These are phyloP conservation scores for Hiodon tergisus DNA, from an alignment of 2,113 vertebrate genomes.

Conservation along the genomic window DNA sequence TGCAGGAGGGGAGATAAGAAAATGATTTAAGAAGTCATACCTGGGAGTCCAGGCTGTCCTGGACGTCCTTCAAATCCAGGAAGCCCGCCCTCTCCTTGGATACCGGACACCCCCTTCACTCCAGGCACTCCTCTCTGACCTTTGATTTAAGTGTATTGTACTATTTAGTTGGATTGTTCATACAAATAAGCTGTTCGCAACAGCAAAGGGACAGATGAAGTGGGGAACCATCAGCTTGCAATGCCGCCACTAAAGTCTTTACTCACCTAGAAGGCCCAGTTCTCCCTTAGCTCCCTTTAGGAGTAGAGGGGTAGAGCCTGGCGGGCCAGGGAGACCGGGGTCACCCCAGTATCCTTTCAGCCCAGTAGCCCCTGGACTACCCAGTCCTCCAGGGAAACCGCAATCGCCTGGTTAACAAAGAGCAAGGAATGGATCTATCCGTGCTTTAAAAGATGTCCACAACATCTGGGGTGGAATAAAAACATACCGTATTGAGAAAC, in stretches of 20 bases:
- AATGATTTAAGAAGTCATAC: constrained; percentile 45
- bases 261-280: constrained; percentile 75
- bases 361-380: constrained; percentile 66
- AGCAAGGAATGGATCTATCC: background rate
- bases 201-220: too few species aligned
- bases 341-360: constrained; percentile 78
- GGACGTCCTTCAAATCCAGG: constrained; percentile 70
- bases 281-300: constrained; percentile 81
- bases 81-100: constrained; percentile 72
- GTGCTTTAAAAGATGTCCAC: background rate
- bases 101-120: constrained; percentile 76
- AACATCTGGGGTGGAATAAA: background rate
- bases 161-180: too few species aligned
- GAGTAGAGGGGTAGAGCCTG: constrained; percentile 48
- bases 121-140: constrained; percentile 74
- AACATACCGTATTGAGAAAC: background rate
- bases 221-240: too few species aligned
- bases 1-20: background rate
- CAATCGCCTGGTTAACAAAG: constrained; percentile 65
- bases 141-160: constrained; percentile 36
- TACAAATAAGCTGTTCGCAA: too few species aligned
- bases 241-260: background rate
- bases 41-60: constrained; percentile 74
- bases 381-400: constrained; percentile 75
- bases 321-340: constrained; percentile 68